Conservation (phyloP, 2,888 invertebrate genomes). For the Punctoribates punctum region DNA sequence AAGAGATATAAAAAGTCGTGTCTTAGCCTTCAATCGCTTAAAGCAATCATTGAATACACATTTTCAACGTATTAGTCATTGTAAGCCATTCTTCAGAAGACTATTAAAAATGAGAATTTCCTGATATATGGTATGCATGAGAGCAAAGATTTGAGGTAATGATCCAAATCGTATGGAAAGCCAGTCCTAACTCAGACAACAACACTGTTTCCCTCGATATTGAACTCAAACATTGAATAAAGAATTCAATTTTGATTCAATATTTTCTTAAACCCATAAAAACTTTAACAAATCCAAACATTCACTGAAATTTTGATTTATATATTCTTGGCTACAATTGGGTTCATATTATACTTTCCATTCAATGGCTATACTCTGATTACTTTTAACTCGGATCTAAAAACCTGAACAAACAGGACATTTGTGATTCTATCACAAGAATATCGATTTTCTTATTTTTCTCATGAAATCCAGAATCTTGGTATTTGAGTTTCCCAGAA, state of each 20-base stretch:
- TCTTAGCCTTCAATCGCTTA: neutral
- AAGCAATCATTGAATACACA: neutral
- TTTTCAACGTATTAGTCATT: constrained; percentile 6
- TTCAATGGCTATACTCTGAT: too few species aligned
- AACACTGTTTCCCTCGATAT: neutral
- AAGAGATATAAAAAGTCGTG: neutral
- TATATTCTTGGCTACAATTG: neutral
- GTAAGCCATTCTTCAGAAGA: neutral
- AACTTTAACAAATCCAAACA: neutral
- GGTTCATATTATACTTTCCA: too few species aligned
- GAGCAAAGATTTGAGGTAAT: constrained; percentile 19
- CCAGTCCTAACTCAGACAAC: neutral
- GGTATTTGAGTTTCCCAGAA: too few species aligned
- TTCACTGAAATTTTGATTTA: constrained; percentile 24
- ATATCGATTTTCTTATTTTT: too few species aligned
- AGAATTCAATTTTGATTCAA: constrained; percentile 8
- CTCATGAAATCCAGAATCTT: too few species aligned
- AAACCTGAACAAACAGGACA: too few species aligned
- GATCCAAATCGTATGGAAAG: constrained; percentile 30
- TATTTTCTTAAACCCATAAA: neutral
- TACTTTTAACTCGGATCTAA: too few species aligned
- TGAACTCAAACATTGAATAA: neutral
- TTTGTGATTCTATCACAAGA: too few species aligned
- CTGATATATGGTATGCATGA: constrained; percentile 15
- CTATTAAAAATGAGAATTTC: constrained; percentile 22